These are phyloP conservation scores for Polia nebulosa DNA, from an alignment of 2,888 invertebrate genomes.

Conservation along the genomic window DNA sequence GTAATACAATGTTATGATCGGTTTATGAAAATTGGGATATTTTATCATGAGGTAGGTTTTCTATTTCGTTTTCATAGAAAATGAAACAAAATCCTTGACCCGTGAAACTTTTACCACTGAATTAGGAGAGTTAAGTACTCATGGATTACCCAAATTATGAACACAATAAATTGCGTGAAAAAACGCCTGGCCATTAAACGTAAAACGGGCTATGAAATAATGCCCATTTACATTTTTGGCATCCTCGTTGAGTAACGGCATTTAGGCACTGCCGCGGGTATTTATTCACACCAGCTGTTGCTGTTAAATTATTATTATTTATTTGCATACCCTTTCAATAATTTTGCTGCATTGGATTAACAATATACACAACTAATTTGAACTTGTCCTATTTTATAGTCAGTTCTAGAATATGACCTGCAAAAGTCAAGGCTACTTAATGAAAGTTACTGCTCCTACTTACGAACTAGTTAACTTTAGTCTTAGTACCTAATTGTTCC, in stretches of 20 bases:
- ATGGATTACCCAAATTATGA: constrained; percentile 34
- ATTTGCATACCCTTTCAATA: background rate
- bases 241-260: constrained; percentile 21
- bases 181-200: constrained; percentile 25
- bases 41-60: background rate
- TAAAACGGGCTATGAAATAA: constrained; percentile 30
- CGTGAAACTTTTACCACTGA: background rate
- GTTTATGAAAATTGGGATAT: constrained; percentile 6
- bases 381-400: background rate
- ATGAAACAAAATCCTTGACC: background rate
- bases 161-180: constrained; percentile 41
- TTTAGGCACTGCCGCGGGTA: constrained; percentile 3
- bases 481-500: constrained; percentile 21
- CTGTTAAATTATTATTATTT: constrained; percentile 21
- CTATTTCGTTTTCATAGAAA: constrained; percentile 5
- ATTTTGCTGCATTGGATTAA: background rate
- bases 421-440: background rate
- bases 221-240: constrained; percentile 46
- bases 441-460: background rate
- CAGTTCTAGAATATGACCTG: background rate
- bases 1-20: background rate
- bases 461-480: constrained; percentile 11
- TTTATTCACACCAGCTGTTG: constrained; percentile 19
- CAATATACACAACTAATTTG: background rate
- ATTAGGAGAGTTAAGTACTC: constrained; percentile 9